Percentiles rank a stretch among this genome's conserved stretches.
These are phyloP conservation scores for Cervus canadensis DNA, from an alignment of 2,113 vertebrate species.

Conservation along the genomic window DNA sequence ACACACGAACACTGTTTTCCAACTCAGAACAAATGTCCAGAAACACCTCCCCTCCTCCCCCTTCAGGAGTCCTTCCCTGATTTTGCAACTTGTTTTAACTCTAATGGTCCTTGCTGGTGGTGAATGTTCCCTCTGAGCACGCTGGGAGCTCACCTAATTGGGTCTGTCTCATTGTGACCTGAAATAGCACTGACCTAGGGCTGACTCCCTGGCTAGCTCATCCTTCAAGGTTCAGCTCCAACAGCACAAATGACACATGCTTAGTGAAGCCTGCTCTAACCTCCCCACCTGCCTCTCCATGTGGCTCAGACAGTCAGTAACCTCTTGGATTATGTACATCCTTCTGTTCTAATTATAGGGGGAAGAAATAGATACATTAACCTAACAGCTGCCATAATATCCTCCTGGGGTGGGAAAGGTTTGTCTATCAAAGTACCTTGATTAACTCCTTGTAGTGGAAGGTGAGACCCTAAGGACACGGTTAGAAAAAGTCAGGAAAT, in stretches of 20 bases:
- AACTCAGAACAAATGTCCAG: neutral
- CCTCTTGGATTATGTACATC: neutral
- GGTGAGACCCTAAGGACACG: neutral
- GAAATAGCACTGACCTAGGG: slow-evolving; percentile 51
- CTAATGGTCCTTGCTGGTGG: slow-evolving; percentile 38
- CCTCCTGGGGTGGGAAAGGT: neutral
- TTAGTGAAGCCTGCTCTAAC: neutral
- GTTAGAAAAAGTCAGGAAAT: neutral
- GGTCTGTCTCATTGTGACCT: slow-evolving; percentile 67
- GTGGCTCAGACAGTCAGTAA: neutral
- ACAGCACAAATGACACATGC: neutral
- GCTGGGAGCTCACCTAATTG: slow-evolving; percentile 71
- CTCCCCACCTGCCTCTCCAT: neutral
- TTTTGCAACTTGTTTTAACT: slow-evolving; percentile 52
- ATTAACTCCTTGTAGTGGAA: neutral
- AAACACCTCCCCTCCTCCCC: slow-evolving; percentile 53
- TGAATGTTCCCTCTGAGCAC: slow-evolving; percentile 49
- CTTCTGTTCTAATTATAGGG: neutral
- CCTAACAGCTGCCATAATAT: neutral
- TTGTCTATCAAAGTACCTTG: neutral
- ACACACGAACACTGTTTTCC: slow-evolving; percentile 34
- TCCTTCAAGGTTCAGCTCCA: neutral
- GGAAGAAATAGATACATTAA: neutral
- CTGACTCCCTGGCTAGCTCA: slow-evolving; percentile 8
- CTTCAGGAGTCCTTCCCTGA: slow-evolving; percentile 42